Evolutionary conservation across 2,113 vertebrate species (phyloP).

Genomic region (Brachypodius melanocephalos): DNA sequence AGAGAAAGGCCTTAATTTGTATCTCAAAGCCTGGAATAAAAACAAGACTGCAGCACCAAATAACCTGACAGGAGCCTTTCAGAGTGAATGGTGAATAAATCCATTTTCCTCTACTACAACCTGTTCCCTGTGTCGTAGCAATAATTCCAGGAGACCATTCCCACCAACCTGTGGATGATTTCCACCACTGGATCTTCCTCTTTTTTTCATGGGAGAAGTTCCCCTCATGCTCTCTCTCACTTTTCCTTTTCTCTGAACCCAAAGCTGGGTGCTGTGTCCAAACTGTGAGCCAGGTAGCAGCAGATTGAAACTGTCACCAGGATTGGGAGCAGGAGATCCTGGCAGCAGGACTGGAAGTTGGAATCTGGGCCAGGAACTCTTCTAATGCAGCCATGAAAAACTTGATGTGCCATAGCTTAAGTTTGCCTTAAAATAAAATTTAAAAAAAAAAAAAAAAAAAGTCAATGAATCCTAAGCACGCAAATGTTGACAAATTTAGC

Average conservation of each 20-base stretch:
- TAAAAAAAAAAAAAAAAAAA: neutral
- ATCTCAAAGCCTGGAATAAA: neutral
- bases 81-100: neutral
- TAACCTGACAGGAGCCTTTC: neutral
- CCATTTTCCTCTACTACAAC: accelerated
- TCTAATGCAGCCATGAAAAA: neutral
- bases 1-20: neutral
- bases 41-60: neutral
- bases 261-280: neutral
- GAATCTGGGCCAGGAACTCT: neutral
- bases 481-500: slow-evolving; percentile 12
- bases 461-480: neutral
- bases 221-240: neutral
- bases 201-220: neutral
- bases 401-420: neutral
- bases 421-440: neutral
- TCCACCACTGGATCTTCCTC: neutral
- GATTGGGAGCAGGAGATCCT: neutral
- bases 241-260: neutral
- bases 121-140: neutral
- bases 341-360: neutral
- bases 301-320: neutral
- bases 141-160: neutral
- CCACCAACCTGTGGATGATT: accelerated
- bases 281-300: neutral